Percentiles rank a stretch among this genome's conserved stretches.
phyloP scores from a whole-genome alignment of 2,113 vertebrate species.

The Colaptes auratus region DNA sequence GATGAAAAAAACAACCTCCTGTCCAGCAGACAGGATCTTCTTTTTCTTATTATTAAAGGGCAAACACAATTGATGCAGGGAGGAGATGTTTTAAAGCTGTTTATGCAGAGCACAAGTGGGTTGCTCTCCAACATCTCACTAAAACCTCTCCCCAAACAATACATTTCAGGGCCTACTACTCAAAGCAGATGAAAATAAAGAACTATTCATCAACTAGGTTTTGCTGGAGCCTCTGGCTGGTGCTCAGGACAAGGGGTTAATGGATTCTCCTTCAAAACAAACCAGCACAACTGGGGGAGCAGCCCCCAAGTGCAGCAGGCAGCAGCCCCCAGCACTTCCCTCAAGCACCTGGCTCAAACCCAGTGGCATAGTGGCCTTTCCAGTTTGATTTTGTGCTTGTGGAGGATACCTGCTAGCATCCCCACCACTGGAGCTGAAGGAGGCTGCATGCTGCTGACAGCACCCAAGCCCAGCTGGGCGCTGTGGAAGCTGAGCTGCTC shows the following conservation, averaged over 20 bases:
- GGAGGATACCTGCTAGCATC: background rate
- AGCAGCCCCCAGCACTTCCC: background rate
- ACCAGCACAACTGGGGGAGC: background rate
- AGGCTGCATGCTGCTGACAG: background rate
- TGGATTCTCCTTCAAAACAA: background rate
- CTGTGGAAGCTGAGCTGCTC: background rate
- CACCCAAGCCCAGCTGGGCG: rapidly evolving
- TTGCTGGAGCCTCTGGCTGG: background rate
- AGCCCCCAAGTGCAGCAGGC: background rate
- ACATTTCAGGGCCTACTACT: background rate
- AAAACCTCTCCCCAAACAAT: background rate
- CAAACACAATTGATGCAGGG: background rate
- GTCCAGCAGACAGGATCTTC: background rate
- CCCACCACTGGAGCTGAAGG: rapidly evolving
- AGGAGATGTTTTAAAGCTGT: background rate
- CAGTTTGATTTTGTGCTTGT: background rate
- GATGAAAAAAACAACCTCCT: background rate
- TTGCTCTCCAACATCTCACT: background rate
- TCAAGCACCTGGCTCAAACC: background rate
- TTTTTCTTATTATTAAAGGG: constrained; percentile 5
- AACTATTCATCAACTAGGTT: background rate
- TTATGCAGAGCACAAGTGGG: background rate
- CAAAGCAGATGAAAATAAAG: background rate
- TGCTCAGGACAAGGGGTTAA: background rate
- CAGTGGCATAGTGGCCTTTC: background rate